phyloP scores from a whole-genome alignment of 2,797 vertebrate genomes.

The Muscicapa striata region DNA sequence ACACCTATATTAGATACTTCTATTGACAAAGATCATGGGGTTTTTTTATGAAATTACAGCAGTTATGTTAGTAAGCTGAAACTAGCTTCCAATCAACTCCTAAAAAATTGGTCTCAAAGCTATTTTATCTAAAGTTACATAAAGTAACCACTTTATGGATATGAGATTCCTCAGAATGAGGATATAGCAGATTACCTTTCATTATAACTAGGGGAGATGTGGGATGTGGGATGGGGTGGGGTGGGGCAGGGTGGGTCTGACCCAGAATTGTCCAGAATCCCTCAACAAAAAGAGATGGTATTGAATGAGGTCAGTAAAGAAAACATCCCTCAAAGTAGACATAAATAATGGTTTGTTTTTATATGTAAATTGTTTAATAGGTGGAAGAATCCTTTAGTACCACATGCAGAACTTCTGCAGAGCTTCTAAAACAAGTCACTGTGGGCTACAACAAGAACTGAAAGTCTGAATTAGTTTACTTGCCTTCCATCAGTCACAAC shows the following conservation, averaged over 20 bases:
- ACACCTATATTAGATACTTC: neutral
- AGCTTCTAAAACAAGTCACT: neutral
- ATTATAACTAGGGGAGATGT: neutral
- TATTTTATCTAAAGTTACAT: neutral
- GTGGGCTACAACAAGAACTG: neutral
- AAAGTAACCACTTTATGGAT: neutral
- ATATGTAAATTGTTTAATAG: neutral
- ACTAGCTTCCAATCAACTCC: neutral
- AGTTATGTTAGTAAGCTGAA: neutral
- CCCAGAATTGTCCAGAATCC: neutral
- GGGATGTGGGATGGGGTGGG: neutral
- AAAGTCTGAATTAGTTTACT: neutral
- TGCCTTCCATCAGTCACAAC: neutral
- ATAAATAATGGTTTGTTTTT: neutral
- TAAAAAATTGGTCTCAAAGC: neutral
- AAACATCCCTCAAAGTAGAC: neutral
- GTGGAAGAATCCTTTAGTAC: neutral
- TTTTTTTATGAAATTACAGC: neutral
- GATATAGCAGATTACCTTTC: neutral
- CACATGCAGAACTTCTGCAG: neutral
- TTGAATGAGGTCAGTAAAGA: neutral
- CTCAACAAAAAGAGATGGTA: neutral
- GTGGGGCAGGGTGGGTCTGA: neutral
- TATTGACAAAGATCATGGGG: neutral
- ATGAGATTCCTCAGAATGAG: neutral